Conservation (phyloP, 92 coral and sea anemone species). For the Parazoanthus darwini region DNA sequence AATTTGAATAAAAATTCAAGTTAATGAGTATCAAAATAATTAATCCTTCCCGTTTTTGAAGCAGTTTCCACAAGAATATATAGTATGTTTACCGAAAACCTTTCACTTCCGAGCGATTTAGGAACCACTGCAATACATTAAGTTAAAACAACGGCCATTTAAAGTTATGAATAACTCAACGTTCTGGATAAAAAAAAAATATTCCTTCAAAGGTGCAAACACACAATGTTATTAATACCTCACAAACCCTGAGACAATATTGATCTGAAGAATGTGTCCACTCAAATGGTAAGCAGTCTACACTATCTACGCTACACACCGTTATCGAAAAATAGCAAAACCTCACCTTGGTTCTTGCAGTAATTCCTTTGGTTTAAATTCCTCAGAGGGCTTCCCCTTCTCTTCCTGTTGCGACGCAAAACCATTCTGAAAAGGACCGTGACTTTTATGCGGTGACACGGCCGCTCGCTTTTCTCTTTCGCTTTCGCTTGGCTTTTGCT, state of each 20-base stretch:
- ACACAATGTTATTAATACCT: not conserved
- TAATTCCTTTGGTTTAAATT: not conserved
- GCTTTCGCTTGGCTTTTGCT: not conserved
- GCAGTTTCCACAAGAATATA: not conserved
- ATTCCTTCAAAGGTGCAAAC: not conserved
- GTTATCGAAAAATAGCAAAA: not conserved
- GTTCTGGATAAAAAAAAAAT: not conserved
- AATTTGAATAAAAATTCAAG: slow-evolving; percentile 23
- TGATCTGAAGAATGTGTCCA: not conserved
- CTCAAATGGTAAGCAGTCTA: not conserved
- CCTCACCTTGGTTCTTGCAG: slow-evolving; percentile 26
- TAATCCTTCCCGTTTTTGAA: not conserved
- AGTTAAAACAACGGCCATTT: not conserved
- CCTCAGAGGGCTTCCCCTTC: not conserved
- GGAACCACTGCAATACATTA: not conserved
- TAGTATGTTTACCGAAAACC: not conserved
- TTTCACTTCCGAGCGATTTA: not conserved
- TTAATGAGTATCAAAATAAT: not conserved
- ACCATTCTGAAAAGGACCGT: not conserved
- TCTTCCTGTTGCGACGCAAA: slow-evolving; percentile 16
- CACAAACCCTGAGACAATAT: not conserved
- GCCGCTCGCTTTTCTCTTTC: not conserved
- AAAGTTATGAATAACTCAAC: not conserved
- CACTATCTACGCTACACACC: not conserved
- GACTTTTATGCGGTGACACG: not conserved